Evolutionary conservation across 2,888 invertebrate genomes (phyloP), one percentile per base, ranked within the genome.

Genomic region (Odontocerum albicorne): DNA sequence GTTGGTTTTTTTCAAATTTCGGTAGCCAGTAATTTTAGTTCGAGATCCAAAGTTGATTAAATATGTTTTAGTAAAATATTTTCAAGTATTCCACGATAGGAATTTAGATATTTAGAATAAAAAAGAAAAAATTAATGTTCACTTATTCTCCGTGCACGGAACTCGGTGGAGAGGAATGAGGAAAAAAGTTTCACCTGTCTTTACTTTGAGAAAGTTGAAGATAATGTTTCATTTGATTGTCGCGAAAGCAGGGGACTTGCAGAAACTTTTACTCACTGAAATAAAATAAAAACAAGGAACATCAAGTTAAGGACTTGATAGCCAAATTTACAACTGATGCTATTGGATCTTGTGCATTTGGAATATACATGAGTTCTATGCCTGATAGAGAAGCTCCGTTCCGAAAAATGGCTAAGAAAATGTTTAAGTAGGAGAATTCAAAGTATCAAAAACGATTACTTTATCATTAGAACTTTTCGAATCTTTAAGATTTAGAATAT

Each of bases 141-240:
- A 73, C 49, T 50, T 73, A 12, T 72, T 73, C 45, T 66, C 67
- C 40, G 66, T 68, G 0, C 66, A 70, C 20, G 69, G 66, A 2
- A 68, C 70, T 0, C 65, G 65, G 0, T 73, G 73, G 73, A 61
- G 63, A 10, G 59, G 66, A 0, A 59, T 71, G 7, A 66, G 71
- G 47, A 65, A 63, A 31, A 63, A 64, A 2, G 67, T 73, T n/a
- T 67, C 68, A 1, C 70, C 72, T 1, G 60, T 71, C 10, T 73
- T 72, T 45, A 70, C 71, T 3, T 65, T 72, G 0, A 68, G 69
- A 2, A 72, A 73, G 63, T 58, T 72, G n/a, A 72, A 67, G 55
- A 69, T 68, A 22, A 72, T 73, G 72, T 63, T 70, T 15, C 61
- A 67, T 56, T 47, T 72, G 16, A 57, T 73, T 13, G 55, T 57